Conservation (phyloP, 2,797 vertebrate genomes). For the Falco peregrinus region DNA sequence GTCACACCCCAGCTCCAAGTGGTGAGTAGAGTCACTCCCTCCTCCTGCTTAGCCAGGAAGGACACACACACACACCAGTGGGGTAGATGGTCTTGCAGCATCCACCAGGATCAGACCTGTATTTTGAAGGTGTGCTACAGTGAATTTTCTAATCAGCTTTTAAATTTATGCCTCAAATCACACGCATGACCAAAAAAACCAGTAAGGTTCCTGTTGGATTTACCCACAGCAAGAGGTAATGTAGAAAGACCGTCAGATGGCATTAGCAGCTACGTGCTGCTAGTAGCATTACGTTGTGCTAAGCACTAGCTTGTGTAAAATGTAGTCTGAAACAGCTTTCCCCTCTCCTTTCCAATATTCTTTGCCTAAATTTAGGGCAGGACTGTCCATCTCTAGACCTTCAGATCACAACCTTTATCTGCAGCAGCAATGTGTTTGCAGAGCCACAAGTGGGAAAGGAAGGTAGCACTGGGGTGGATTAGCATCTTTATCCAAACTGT, state of each 20-base stretch:
- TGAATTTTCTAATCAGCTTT: not conserved
- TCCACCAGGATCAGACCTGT: not conserved
- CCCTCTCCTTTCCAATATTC: not conserved
- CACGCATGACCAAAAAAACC: not conserved
- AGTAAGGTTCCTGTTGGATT: not conserved
- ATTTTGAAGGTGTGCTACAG: not conserved
- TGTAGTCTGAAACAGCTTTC: not conserved
- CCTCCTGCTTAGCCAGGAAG: not conserved
- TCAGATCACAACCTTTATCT: not conserved
- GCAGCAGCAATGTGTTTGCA: not conserved
- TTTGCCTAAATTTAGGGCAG: not conserved
- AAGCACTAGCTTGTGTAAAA: not conserved
- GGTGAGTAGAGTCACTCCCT: slow-evolving; percentile 53
- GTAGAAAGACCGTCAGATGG: not conserved
- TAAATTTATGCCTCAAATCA: not conserved
- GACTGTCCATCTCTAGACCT: not conserved
- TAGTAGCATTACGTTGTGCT: not conserved
- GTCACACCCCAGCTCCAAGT: not conserved
- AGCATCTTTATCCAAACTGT: not conserved
- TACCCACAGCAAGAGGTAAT: not conserved
- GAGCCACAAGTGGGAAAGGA: not conserved
- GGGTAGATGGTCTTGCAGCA: not conserved
- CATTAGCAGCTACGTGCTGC: not conserved
- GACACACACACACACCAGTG: not conserved
- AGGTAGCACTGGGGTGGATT: not conserved